These are phyloP conservation scores for Nicator chloris DNA, from an alignment of 2,113 vertebrate genomes.

Conservation along the genomic window DNA sequence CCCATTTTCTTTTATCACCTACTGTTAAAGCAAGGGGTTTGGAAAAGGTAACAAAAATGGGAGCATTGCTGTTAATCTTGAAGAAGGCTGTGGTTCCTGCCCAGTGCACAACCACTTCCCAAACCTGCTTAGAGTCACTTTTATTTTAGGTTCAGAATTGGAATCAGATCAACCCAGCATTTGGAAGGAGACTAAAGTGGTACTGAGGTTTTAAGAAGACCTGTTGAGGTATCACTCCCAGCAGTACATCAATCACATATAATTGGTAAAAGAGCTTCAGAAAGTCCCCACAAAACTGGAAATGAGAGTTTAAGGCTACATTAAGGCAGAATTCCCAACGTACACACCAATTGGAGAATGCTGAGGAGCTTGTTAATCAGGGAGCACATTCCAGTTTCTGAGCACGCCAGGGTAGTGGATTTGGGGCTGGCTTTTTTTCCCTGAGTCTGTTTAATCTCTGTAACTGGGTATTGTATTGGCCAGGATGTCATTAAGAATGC, in stretches of 20 bases:
- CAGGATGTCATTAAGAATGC: conserved; percentile 24
- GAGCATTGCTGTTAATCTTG: neutral
- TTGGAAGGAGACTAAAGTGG: conserved; percentile 13
- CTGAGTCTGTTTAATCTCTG: neutral
- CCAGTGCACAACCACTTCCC: neutral
- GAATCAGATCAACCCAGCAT: conserved; percentile 31
- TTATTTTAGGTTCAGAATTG: conserved; percentile 9
- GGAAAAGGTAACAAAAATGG: neutral
- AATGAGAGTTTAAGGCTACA: neutral
- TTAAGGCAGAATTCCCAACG: neutral
- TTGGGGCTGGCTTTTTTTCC: neutral
- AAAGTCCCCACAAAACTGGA: neutral
- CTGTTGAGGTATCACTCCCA: neutral
- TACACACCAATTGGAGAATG: neutral
- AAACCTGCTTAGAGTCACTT: neutral
- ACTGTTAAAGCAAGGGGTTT: neutral
- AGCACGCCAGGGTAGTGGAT: neutral
- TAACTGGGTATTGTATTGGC: conserved; percentile 1
- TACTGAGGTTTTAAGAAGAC: conserved; percentile 6
- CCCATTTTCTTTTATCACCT: neutral
- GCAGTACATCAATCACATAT: neutral
- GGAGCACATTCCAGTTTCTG: neutral
- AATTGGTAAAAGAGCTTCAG: neutral
- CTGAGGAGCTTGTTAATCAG: neutral
- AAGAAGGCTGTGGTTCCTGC: neutral